These are phyloP conservation scores for Drosophila lacicola DNA, from an alignment of 2,888 invertebrate genomes.

Conservation along the genomic window DNA sequence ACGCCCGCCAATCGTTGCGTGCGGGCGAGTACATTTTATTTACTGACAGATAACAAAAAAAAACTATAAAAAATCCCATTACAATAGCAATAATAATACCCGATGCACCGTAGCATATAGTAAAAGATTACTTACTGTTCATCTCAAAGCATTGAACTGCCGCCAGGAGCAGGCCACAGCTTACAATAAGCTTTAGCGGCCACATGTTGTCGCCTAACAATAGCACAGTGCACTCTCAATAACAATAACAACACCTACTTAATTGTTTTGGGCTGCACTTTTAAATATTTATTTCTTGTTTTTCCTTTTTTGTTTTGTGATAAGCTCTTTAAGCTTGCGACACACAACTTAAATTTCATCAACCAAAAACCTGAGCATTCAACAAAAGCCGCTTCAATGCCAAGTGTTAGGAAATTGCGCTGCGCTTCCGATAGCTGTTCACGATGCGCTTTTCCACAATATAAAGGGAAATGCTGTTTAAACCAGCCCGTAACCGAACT, in stretches of 20 bases:
- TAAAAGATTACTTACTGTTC: constrained; percentile 77
- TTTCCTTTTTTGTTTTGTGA: constrained; percentile 10
- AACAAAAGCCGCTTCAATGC: constrained; percentile 65
- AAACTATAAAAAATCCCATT: neutral
- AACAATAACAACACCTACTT: constrained; percentile 10
- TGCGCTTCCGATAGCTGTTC: constrained; percentile 43
- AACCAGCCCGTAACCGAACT: constrained; percentile 21
- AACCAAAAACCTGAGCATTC: constrained; percentile 49
- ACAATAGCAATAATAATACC: neutral
- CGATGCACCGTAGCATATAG: neutral
- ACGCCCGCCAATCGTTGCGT: constrained; percentile 26
- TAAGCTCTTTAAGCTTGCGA: constrained; percentile 56
- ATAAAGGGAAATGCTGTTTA: constrained; percentile 24
- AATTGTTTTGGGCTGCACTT: constrained; percentile 46
- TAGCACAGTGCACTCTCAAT: constrained; percentile 30
- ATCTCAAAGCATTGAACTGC: constrained; percentile 64
- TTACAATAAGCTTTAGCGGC: constrained; percentile 40
- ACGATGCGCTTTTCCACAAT: constrained; percentile 56
- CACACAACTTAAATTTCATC: constrained; percentile 51
- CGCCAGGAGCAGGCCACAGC: constrained; percentile 39
- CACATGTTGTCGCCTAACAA: constrained; percentile 36
- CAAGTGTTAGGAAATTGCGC: constrained; percentile 68
- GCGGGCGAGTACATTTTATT: constrained; percentile 15
- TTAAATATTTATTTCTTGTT: constrained; percentile 13
- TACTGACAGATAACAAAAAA: neutral